Percentiles rank a stretch among this genome's conserved stretches.
These are phyloP conservation scores for Pempheris klunzingeri DNA, from an alignment of 2,797 vertebrate genomes.

Conservation along the genomic window DNA sequence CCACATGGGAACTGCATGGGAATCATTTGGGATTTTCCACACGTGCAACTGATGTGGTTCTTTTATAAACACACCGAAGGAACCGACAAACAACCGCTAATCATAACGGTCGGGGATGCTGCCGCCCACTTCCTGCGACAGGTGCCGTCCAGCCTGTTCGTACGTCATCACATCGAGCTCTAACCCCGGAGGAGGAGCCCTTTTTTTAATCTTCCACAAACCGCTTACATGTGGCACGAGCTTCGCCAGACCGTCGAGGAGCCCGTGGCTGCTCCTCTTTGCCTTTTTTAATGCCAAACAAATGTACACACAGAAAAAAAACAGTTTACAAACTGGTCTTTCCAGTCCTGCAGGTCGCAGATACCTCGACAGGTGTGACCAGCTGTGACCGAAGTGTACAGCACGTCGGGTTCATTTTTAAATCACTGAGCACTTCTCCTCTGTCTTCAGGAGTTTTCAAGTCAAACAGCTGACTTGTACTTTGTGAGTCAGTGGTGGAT, in stretches of 20 bases:
- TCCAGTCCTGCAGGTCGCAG: slow-evolving; percentile 15
- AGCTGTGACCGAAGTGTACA: background rate
- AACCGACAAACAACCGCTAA: slow-evolving; percentile 8
- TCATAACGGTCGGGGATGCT: background rate
- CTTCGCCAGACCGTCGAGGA: background rate
- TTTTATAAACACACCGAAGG: slow-evolving; percentile 4
- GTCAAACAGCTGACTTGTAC: slow-evolving; percentile 66
- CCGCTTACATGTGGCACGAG: slow-evolving; percentile 11
- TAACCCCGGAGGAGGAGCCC: background rate
- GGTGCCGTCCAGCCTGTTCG: slow-evolving; percentile 21
- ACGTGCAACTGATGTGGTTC: slow-evolving; percentile 45
- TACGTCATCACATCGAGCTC: background rate
- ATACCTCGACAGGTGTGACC: slow-evolving; percentile 34
- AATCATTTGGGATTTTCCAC: slow-evolving; percentile 40
- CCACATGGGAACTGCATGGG: slow-evolving; percentile 12
- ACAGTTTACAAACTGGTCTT: background rate
- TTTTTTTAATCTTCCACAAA: background rate
- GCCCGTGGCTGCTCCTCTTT: background rate
- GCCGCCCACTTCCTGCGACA: slow-evolving; percentile 39
- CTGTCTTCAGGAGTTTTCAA: background rate
- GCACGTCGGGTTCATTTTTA: background rate
- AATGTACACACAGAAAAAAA: background rate
- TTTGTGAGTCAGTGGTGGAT: slow-evolving; percentile 73
- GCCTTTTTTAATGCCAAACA: background rate
- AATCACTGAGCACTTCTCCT: background rate